Percentiles rank a stretch among this genome's conserved stretches.
phyloP scores from a whole-genome alignment of 2,888 invertebrate genomes.

The Panopea generosa region DNA sequence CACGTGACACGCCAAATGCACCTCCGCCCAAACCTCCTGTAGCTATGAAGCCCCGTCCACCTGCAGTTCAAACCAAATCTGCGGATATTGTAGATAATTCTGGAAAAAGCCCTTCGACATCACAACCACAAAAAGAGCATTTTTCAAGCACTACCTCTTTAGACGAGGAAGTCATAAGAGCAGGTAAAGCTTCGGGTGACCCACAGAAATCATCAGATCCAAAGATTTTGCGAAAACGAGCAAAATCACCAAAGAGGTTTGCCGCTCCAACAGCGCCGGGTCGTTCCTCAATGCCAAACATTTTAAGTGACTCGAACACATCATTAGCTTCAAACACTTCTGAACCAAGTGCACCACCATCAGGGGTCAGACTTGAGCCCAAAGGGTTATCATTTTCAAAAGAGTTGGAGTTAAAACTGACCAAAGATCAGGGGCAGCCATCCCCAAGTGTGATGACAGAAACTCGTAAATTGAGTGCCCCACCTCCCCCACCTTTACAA shows the following conservation, averaged over 20 bases:
- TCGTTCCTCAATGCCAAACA: constrained; percentile 57
- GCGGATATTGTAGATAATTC: not conserved
- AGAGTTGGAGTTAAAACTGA: constrained; percentile 75
- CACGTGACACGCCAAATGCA: constrained; percentile 52
- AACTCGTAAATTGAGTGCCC: constrained; percentile 44
- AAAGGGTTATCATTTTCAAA: constrained; percentile 70
- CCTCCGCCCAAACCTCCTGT: constrained; percentile 61
- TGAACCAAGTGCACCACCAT: constrained; percentile 6
- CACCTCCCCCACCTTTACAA: constrained; percentile 58
- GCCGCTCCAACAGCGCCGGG: constrained; percentile 69
- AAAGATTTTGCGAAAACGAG: constrained; percentile 68
- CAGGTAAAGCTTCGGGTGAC: constrained; percentile 11
- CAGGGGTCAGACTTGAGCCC: constrained; percentile 32
- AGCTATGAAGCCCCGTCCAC: constrained; percentile 55
- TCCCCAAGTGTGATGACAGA: constrained; percentile 14
- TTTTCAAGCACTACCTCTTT: constrained; percentile 31
- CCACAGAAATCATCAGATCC: constrained; percentile 45
- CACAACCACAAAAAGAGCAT: constrained; percentile 29
- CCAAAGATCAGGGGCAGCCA: constrained; percentile 48
- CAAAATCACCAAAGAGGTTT: constrained; percentile 77
- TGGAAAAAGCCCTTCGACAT: not conserved
- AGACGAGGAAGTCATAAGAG: constrained; percentile 20
- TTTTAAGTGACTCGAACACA: constrained; percentile 41
- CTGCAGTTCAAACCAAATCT: constrained; percentile 26
- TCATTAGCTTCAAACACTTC: constrained; percentile 40